phyloP scores from a whole-genome alignment of 2,113 vertebrate genomes.

The Cinclus cinclus region DNA sequence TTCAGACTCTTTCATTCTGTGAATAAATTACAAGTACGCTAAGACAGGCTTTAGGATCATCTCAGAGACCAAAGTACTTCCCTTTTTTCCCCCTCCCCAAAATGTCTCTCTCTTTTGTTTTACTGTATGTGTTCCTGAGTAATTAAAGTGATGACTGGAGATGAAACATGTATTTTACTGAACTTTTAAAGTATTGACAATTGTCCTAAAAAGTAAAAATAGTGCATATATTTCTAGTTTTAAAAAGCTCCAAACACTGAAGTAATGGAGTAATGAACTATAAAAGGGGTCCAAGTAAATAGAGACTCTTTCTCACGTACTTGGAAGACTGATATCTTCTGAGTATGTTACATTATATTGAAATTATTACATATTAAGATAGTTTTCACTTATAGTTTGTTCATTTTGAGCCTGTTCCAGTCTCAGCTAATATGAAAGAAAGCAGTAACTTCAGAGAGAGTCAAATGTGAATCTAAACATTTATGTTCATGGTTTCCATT shows the following conservation, averaged over 20 bases:
- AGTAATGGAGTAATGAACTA: not conserved
- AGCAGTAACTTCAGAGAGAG: not conserved
- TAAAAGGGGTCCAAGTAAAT: not conserved
- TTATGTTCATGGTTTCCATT: not conserved
- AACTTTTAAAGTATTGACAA: not conserved
- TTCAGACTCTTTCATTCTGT: not conserved
- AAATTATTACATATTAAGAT: not conserved
- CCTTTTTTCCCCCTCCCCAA: not conserved
- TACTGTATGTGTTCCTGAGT: not conserved
- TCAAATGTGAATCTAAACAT: not conserved
- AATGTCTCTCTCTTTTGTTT: not conserved
- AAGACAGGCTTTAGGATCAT: not conserved
- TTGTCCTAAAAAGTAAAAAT: not conserved
- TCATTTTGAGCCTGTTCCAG: not conserved
- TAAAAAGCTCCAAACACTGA: not conserved
- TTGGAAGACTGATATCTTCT: not conserved
- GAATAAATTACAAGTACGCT: not conserved
- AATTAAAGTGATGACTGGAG: not conserved
- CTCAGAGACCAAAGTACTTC: not conserved
- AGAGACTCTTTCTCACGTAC: not conserved
- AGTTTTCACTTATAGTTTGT: not conserved
- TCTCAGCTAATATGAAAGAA: not conserved
- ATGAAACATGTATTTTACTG: not conserved
- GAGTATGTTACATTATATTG: not conserved
- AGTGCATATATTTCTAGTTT: not conserved